Base-by-base conservation (phyloP, 1,140 invertebrate genomes). In the Lanistes nyassanus region DNA sequence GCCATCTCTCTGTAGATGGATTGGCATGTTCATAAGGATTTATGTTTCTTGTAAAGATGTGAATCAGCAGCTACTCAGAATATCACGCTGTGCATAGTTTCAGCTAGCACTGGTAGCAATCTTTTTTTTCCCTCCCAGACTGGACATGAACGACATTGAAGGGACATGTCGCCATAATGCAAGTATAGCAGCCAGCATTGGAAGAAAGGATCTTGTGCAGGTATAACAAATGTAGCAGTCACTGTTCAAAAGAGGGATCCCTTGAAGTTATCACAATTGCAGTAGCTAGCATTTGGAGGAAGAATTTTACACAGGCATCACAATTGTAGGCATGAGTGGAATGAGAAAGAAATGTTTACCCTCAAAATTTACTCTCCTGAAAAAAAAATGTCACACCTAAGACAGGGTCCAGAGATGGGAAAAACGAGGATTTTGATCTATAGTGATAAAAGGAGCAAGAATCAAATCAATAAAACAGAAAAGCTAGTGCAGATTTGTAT, bases 131-230 rank as follows among this genome's bases (percentile, higher is more conserved):
- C n/a, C n/a, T n/a, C n/a, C n/a, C 83, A 93, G 92, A 42, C 90
- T 93, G 72, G 91, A 93, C 77, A 85, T 87, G 53, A 85, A 86
- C 19, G 91, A 93, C 84, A 89, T 93, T 23, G 84, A 87, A 76
- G 91, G 90, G 11, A 95, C 95, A 90, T 98, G 96, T 87, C 92
- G 93, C 64, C 92, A 92, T 69, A 98, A 98, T 91, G 93, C 94
- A 29, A 91, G 92, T 78, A 91, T 93, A 9, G 95, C 96, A 31
- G 91, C 92, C 11, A 90, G 92, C 34, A 89, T 94, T 65, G 94
- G 94, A 11, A 92, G 96, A 55, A 91, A 92, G 78, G 96, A 97
- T 89, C 88, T 98, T 56, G 92, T 95, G 26, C 95, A 97, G 88
- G 89, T 90, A 70, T 78, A 36, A 75, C 53, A 68, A 66, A 67